These are phyloP conservation scores for Oplegnathus fasciatus DNA, from an alignment of 2,113 vertebrate genomes.

Conservation along the genomic window DNA sequence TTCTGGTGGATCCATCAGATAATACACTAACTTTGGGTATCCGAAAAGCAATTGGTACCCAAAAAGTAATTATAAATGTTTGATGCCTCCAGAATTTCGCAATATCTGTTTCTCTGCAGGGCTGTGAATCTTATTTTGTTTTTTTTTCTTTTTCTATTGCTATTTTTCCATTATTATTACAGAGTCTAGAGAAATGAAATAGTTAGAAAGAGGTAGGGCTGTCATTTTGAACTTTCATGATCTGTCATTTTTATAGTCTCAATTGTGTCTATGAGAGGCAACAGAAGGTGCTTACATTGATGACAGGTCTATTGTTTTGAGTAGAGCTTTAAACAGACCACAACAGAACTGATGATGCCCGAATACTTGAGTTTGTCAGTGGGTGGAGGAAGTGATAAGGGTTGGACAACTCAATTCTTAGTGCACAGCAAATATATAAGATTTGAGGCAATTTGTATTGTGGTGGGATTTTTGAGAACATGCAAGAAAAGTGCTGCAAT, in stretches of 20 bases:
- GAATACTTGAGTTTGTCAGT: background rate
- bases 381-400: background rate
- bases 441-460: background rate
- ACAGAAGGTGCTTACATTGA: background rate
- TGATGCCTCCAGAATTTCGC: background rate
- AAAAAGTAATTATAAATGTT: constrained; percentile 18
- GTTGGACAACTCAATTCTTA: background rate
- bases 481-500: background rate
- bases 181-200: background rate
- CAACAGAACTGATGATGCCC: background rate
- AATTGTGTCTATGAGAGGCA: background rate
- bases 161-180: background rate
- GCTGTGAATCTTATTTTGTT: background rate
- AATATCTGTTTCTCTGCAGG: background rate
- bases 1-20: constrained; percentile 2
- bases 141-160: background rate
- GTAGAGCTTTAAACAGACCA: background rate
- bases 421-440: background rate
- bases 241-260: background rate
- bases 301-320: background rate
- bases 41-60: too few species aligned
- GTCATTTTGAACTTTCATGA: too few species aligned
- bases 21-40: background rate
- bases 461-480: background rate
- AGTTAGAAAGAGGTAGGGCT: background rate